Evolutionary conservation across 1,140 invertebrate genomes (phyloP).

Genomic region (Phymastichus coffea): DNA sequence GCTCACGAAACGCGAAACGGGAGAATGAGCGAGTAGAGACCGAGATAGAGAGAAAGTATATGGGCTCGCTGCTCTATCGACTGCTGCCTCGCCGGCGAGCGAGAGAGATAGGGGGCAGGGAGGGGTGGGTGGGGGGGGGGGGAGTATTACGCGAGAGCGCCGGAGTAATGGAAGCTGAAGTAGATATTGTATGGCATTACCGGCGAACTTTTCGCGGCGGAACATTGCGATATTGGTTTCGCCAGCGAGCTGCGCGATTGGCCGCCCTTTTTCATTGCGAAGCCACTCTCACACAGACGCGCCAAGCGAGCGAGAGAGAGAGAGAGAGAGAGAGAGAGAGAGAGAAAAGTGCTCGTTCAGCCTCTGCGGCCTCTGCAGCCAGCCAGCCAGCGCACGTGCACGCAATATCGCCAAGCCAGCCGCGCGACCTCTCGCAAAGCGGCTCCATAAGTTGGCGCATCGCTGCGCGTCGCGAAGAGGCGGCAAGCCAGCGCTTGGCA

Average conservation of each 20-base stretch:
- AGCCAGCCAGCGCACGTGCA: background rate
- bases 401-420: conserved; percentile 9
- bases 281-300: no score
- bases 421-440: no score
- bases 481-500: conserved; percentile 37
- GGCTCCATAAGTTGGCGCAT: conserved; percentile 5
- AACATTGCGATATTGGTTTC: conserved; percentile 55
- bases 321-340: no score
- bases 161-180: conserved; percentile 55
- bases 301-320: no score
- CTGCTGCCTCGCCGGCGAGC: background rate
- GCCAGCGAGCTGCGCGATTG: conserved; percentile 35
- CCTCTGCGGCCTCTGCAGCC: no score
- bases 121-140: conserved; percentile 22
- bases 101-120: conserved; percentile 21
- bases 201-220: conserved; percentile 48
- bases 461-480: conserved; percentile 37
- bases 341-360: no score
- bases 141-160: conserved; percentile 29
- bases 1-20: background rate
- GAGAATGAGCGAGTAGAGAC: conserved; percentile 18
- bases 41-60: background rate
- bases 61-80: background rate
- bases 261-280: conserved; percentile 31
- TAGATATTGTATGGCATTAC: conserved; percentile 55